Evolutionary conservation across 2,888 invertebrate genomes (phyloP).

Genomic region (Limnephilus rhombicus): DNA sequence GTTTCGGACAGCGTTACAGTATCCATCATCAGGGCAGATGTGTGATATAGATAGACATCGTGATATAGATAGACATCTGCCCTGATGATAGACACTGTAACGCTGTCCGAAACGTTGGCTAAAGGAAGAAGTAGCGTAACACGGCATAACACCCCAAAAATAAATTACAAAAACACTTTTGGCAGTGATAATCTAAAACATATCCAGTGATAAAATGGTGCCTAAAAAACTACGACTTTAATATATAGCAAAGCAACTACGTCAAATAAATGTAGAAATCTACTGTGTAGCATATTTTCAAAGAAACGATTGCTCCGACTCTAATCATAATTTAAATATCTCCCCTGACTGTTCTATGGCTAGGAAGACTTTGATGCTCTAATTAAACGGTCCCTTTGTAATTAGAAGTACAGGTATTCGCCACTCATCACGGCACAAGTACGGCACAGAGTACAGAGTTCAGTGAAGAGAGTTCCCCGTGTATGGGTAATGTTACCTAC

Average conservation of each 20-base stretch:
- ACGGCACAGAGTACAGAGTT: neutral
- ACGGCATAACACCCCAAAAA: no score
- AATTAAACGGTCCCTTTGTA: constrained; percentile 55
- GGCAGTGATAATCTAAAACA: no score
- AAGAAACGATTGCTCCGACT: neutral
- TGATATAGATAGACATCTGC: no score
- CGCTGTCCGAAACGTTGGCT: no score
- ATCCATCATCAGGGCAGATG: no score
- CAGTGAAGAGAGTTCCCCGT: constrained; percentile 7
- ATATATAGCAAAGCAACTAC: neutral
- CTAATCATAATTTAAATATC: neutral
- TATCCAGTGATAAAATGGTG: neutral
- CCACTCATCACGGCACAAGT: constrained; percentile 46
- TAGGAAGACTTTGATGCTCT: constrained; percentile 20
- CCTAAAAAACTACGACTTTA: neutral
- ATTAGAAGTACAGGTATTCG: constrained; percentile 54
- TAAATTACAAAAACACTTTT: no score
- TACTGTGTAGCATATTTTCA: neutral
- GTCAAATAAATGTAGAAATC: neutral
- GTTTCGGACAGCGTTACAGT: no score
- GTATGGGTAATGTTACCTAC: constrained; percentile 14
- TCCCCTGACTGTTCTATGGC: neutral
- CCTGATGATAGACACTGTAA: no score
- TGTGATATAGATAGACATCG: no score
- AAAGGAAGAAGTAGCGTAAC: no score